Percentiles rank a stretch among this genome's conserved stretches.
phyloP scores from a whole-genome alignment of 2,888 invertebrate species.

The Megaustenia siamemsis region DNA sequence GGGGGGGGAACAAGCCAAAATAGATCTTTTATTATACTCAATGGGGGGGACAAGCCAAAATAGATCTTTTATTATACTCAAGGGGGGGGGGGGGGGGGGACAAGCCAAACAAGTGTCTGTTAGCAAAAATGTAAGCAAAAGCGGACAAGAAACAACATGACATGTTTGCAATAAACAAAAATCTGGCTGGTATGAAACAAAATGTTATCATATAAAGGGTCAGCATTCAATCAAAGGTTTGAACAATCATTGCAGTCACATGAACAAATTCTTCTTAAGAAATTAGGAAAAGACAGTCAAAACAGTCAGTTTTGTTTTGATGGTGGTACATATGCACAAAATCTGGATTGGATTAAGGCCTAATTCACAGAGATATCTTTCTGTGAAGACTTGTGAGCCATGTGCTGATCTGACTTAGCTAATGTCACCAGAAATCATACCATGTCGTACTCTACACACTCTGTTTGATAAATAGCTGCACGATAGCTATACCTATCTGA shows the following conservation, averaged over 20 bases:
- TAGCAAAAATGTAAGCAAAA: neutral
- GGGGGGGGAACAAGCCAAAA: too few species aligned
- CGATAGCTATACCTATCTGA: slow-evolving; percentile 82
- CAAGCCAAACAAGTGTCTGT: neutral
- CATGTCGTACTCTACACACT: slow-evolving; percentile 71
- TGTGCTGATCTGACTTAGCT: too few species aligned
- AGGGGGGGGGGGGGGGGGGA: too few species aligned
- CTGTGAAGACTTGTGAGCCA: neutral
- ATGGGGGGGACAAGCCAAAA: too few species aligned
- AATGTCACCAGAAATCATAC: slow-evolving; percentile 58
- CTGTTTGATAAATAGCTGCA: slow-evolving; percentile 79
- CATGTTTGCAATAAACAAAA: neutral
- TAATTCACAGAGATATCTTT: neutral
- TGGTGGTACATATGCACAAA: neutral
- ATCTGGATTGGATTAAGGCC: neutral
- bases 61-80: too few species aligned
- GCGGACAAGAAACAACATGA: neutral
- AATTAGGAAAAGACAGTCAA: neutral
- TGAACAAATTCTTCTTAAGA: neutral
- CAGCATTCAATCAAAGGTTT: neutral
- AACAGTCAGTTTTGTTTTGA: neutral
- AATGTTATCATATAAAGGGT: neutral
- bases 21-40: too few species aligned
- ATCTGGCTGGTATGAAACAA: neutral
- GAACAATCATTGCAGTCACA: neutral